Conservation (phyloP, 2,113 vertebrate genomes). For the Psilopogon haemacephalus region DNA sequence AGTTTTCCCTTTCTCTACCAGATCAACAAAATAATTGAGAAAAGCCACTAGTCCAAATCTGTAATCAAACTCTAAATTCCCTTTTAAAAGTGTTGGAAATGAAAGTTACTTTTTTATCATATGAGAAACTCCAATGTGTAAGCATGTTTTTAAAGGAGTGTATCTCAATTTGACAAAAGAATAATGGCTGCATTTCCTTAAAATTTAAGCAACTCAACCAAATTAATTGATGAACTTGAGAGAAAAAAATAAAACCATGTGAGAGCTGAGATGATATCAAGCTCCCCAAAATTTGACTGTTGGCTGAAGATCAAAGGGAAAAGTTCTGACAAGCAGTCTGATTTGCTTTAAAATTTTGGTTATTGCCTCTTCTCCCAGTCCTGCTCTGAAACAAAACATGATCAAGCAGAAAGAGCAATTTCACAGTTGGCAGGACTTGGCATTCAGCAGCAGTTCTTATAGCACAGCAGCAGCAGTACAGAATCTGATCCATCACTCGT, state of each 20-base stretch:
- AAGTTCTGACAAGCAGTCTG: not conserved
- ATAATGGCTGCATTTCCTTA: not conserved
- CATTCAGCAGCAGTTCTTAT: slow-evolving; percentile 2
- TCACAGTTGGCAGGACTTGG: slow-evolving; percentile 61
- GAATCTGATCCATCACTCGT: not conserved
- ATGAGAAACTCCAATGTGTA: not conserved
- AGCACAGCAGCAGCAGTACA: not conserved
- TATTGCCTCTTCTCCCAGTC: slow-evolving; percentile 36
- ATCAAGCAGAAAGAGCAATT: slow-evolving; percentile 65
- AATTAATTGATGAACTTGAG: not conserved
- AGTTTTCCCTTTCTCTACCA: not conserved
- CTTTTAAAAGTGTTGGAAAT: not conserved
- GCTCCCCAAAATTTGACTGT: not conserved
- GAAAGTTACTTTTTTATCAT: not conserved
- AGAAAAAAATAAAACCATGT: not conserved
- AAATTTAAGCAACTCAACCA: not conserved
- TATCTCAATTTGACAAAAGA: not conserved
- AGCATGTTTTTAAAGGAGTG: not conserved
- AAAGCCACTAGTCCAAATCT: not conserved
- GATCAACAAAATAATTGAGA: not conserved
- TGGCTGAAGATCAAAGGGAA: slow-evolving; percentile 37
- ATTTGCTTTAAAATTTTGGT: slow-evolving; percentile 31
- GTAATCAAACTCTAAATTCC: not conserved
- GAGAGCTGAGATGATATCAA: not conserved
- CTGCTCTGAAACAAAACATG: slow-evolving; percentile 33